Percentiles rank a stretch among this genome's conserved stretches.
Conservation (phyloP, 2,113 vertebrate species). For the Percopsis transmontana region DNA sequence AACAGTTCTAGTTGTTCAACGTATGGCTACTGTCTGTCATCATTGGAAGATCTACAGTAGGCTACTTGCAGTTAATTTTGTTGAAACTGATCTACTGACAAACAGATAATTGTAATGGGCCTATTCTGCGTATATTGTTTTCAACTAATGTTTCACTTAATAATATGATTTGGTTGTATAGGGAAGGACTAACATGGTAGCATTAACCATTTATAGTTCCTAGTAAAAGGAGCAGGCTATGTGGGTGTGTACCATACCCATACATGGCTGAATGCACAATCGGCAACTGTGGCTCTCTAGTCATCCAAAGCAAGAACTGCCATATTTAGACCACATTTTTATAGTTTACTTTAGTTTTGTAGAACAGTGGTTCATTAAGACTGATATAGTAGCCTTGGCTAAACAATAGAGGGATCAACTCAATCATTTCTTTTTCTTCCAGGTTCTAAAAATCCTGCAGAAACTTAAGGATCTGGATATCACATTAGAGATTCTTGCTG, state of each 20-base stretch:
- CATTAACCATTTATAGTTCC: constrained; percentile 74
- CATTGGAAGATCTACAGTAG: constrained; percentile 10
- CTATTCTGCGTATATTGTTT: not conserved
- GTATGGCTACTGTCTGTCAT: constrained; percentile 60
- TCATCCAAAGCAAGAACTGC: constrained; percentile 52
- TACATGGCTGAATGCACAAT: constrained; percentile 72
- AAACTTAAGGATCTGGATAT: constrained; percentile 82
- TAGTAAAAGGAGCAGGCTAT: constrained; percentile 54
- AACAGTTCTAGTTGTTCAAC: constrained; percentile 52
- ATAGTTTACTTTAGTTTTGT: not conserved
- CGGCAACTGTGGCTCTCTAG: constrained; percentile 69
- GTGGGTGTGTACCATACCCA: constrained; percentile 54
- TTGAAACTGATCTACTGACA: not conserved
- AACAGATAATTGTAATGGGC: not conserved
- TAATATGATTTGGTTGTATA: not conserved
- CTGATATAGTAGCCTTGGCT: not conserved
- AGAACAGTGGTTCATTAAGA: no score
- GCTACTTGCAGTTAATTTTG: not conserved
- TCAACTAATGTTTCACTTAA: not conserved
- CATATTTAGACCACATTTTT: constrained; percentile 50
- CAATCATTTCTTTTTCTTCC: constrained; percentile 39
- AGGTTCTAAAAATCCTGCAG: constrained; percentile 83
- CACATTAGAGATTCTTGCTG: constrained; percentile 82
- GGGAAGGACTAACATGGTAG: constrained; percentile 9
- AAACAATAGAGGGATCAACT: not conserved